Percentiles rank a stretch among this genome's conserved stretches.
These are phyloP conservation scores for Pseudochromis fuscus DNA, from an alignment of 2,797 vertebrate species.

Conservation along the genomic window DNA sequence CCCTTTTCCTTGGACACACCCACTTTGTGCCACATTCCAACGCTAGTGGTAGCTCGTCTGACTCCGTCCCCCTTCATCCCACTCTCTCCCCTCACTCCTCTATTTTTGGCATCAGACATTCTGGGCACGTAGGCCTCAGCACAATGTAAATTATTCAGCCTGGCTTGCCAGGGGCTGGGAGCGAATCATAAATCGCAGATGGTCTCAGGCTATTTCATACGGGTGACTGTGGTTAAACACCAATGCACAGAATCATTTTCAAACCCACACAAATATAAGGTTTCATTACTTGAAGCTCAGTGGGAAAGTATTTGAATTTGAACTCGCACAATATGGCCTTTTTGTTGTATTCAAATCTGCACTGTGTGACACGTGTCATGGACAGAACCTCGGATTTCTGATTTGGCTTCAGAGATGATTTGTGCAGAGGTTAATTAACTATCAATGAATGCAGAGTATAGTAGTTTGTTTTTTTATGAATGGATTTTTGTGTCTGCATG, in stretches of 20 bases:
- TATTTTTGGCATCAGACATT: slow-evolving; percentile 84
- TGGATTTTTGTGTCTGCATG: background rate
- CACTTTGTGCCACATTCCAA: slow-evolving; percentile 70
- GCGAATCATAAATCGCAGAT: slow-evolving; percentile 86
- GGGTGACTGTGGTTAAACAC: slow-evolving; percentile 86
- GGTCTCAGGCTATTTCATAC: slow-evolving; percentile 84
- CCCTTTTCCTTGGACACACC: slow-evolving; percentile 52
- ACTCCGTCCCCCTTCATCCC: slow-evolving; percentile 54
- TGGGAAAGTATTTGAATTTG: slow-evolving; percentile 67
- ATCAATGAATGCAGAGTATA: slow-evolving; percentile 40
- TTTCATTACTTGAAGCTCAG: slow-evolving; percentile 76
- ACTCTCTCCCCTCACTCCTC: slow-evolving; percentile 61
- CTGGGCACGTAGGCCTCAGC: slow-evolving; percentile 85
- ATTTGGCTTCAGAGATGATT: slow-evolving; percentile 44
- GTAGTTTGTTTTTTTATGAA: slow-evolving; percentile 21
- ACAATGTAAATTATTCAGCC: slow-evolving; percentile 90
- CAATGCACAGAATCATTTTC: slow-evolving; percentile 82
- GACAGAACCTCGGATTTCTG: slow-evolving; percentile 41
- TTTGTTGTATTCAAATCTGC: slow-evolving; percentile 54
- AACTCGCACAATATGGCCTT: slow-evolving; percentile 29
- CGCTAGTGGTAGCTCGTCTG: slow-evolving; percentile 52
- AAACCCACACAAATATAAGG: slow-evolving; percentile 81
- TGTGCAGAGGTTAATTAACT: slow-evolving; percentile 58
- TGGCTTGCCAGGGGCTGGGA: slow-evolving; percentile 83
- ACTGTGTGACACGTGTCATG: slow-evolving; percentile 21